Percentiles rank a stretch among this genome's conserved stretches.
These are phyloP conservation scores for Mechanitis mazaeus DNA, from an alignment of 2,888 invertebrate genomes.

Conservation along the genomic window DNA sequence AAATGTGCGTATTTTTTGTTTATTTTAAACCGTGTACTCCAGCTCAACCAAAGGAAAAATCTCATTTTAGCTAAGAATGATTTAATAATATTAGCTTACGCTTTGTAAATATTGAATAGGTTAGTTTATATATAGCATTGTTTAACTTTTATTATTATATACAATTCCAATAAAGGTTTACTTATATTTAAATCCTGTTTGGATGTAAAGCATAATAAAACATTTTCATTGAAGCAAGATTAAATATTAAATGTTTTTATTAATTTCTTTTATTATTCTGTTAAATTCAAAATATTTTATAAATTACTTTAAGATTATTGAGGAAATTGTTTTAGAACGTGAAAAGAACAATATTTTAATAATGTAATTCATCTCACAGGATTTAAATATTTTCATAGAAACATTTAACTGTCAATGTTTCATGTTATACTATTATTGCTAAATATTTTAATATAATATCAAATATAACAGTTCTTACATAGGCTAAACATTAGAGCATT, in stretches of 20 bases:
- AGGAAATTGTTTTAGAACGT: too few species aligned
- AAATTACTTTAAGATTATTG: too few species aligned
- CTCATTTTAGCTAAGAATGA: conserved; percentile 42
- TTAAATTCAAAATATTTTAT: too few species aligned
- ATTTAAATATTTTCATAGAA: conserved; percentile 3
- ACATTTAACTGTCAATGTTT: neutral
- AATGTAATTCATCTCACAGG: neutral
- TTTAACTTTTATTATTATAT: neutral
- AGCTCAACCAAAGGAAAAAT: conserved; percentile 39
- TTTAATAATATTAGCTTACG: conserved; percentile 21
- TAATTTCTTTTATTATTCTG: too few species aligned
- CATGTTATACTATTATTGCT: too few species aligned
- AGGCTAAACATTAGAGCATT: too few species aligned
- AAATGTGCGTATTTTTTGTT: neutral
- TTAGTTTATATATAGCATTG: conserved; percentile 14
- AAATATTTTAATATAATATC: too few species aligned
- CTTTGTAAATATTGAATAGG: conserved; percentile 16
- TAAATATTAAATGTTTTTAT: too few species aligned
- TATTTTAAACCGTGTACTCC: conserved; percentile 10
- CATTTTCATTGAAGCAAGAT: too few species aligned
- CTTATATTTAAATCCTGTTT: conserved; percentile 2
- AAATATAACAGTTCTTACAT: too few species aligned
- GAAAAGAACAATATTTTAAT: too few species aligned
- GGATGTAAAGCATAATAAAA: neutral
- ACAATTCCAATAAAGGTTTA: neutral